Evolutionary conservation across 2,888 invertebrate species (phyloP).

Genomic region (Lithophane semibrunnea): DNA sequence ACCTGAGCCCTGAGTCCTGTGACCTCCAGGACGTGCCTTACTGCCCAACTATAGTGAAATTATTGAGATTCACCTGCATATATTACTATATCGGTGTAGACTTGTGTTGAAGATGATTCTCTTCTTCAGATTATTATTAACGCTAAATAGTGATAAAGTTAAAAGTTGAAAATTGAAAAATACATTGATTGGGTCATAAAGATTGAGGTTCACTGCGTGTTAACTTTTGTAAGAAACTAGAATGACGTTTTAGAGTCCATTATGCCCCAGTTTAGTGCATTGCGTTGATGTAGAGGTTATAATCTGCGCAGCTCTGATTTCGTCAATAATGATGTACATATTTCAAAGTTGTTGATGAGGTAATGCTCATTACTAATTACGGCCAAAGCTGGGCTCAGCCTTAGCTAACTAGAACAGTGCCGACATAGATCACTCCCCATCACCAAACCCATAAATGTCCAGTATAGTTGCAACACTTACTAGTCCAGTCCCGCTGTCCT

Average conservation of each 20-base stretch:
- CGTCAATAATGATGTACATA: neutral
- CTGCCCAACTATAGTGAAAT: conserved; percentile 32
- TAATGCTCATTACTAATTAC: conserved; percentile 1
- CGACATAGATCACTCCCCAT: conserved; percentile 27
- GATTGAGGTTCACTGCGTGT: neutral
- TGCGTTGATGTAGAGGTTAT: neutral
- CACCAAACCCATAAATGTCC: conserved; percentile 29
- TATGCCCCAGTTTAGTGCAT: neutral
- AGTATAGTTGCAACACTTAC: conserved; percentile 16
- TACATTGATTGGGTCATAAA: neutral
- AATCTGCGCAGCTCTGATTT: neutral
- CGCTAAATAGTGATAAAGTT: neutral
- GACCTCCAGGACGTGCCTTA: conserved; percentile 52
- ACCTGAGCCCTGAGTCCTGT: conserved; percentile 53
- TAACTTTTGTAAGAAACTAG: neutral
- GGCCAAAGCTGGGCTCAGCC: neutral
- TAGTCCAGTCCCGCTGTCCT: conserved; percentile 12
- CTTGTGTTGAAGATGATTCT: neutral
- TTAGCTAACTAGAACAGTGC: neutral
- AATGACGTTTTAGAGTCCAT: no score
- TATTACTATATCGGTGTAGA: neutral
- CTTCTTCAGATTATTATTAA: neutral
- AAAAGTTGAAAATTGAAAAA: neutral
- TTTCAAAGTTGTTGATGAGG: neutral
- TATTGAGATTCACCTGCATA: conserved; percentile 21